Evolutionary conservation across 2,113 vertebrate genomes (phyloP).

Genomic region (Vimba vimba): DNA sequence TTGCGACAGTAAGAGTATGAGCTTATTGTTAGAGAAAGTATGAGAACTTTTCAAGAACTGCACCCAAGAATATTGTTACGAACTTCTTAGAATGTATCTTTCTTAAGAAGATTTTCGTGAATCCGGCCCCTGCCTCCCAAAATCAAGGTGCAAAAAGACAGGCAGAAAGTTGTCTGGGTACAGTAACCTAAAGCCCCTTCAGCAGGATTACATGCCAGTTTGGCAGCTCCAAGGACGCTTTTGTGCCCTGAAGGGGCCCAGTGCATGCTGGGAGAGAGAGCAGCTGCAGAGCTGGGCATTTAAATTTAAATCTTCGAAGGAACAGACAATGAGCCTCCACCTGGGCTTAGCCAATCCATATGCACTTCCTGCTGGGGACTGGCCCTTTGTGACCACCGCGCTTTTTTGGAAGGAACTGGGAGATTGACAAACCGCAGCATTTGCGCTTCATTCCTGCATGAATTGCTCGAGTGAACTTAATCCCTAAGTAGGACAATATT

Average conservation of each 20-base stretch:
- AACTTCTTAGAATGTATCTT: not conserved
- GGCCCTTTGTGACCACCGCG: constrained; percentile 38
- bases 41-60: not conserved
- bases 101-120: not conserved
- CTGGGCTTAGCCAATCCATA: constrained; percentile 53
- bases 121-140: not conserved
- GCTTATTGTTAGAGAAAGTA: not conserved
- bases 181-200: constrained; percentile 50
- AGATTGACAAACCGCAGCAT: constrained; percentile 16
- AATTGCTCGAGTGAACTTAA: constrained; percentile 14
- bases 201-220: constrained; percentile 33
- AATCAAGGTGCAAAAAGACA: constrained; percentile 8
- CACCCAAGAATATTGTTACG: not conserved
- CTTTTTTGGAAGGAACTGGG: constrained; percentile 9
- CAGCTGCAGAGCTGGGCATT: constrained; percentile 56
- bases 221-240: constrained; percentile 52
- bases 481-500: constrained; percentile 32
- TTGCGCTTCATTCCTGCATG: constrained; percentile 2
- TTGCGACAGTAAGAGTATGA: no score
- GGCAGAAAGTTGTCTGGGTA: constrained; percentile 39
- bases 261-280: constrained; percentile 57
- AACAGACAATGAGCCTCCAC: constrained; percentile 53
- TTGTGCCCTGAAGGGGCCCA: constrained; percentile 49
- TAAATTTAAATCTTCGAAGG: constrained; percentile 56
- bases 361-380: constrained; percentile 55